Evolutionary conservation across 2,888 invertebrate genomes (phyloP), one percentile per base, ranked within the genome.

Genomic region (Watsonalla binaria): DNA sequence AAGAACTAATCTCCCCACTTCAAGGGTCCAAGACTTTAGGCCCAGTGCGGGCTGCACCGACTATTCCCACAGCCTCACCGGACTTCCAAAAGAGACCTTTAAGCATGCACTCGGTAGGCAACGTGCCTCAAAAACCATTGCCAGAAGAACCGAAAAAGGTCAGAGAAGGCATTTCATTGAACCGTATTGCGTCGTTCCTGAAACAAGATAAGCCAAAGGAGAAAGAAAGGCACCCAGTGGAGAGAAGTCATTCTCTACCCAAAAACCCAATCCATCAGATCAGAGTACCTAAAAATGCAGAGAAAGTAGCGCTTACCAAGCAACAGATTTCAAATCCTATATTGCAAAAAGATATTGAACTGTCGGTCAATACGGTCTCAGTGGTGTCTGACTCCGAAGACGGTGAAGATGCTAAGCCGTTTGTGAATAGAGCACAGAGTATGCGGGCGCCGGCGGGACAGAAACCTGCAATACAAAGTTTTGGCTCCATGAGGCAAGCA

Each of bases 321-420:
- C 85, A 97, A 51, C 95, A 96, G 77, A 97, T 97, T 68, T 97
- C 97, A 0, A 93, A 94, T 68, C 97, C 97, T 0, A 96, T 97
- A 65, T 93, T 94, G 0, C 95, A 95, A 72, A 92, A 92, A 54
- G 92, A 93, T 51, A 94, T 94, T 8, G 93, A 93, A 48, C 73
- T 94, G 2, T 86, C 93, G 0, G 86, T 92, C 7, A 91, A 90
- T 11, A 91, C 93, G 0, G 91, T 95, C 0, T 92, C 95, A 0
- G 93, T 95, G 0, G 91, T 91, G 0, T 91, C 89, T 0, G 86
- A 88, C 63, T 82, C 85, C 5, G 84, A 92, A 70, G 90, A 92
- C 47, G 82, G 84, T 4, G 93, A 93, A 11, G 91, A 91, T 51
- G 86, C 92, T 46, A 92, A 92, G 51, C 79, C 89, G 0, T 93